These are phyloP conservation scores for Luehdorfia chinensis DNA, from an alignment of 1,140 invertebrate species.

Conservation along the genomic window DNA sequence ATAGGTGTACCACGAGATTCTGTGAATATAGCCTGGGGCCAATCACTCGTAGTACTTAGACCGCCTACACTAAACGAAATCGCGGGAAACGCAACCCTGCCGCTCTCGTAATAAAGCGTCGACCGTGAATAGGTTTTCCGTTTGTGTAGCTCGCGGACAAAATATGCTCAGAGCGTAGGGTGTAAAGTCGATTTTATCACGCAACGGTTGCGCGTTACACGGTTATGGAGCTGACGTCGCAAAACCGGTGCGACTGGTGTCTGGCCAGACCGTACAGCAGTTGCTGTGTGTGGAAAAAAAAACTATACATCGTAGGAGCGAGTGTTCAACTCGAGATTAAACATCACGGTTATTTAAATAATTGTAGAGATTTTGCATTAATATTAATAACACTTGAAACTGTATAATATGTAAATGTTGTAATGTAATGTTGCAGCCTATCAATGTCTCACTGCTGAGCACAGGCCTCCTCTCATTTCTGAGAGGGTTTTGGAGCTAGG, in stretches of 20 bases:
- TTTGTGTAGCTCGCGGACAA: no score
- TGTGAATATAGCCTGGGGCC: constrained; percentile 34
- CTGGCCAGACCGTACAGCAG: constrained; percentile 37
- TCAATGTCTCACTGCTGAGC: no score
- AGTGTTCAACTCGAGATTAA: constrained; percentile 29
- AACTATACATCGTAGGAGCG: constrained; percentile 47
- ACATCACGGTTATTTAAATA: constrained; percentile 8
- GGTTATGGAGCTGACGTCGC: constrained; percentile 7
- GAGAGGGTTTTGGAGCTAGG: no score
- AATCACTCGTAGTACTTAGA: constrained; percentile 20
- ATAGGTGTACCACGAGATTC: constrained; percentile 24
- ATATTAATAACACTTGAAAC: not conserved
- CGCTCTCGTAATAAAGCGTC: no score
- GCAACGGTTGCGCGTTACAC: not conserved
- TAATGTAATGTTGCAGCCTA: no score
- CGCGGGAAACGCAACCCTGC: no score
- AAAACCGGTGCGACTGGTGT: constrained; percentile 59
- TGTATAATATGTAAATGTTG: not conserved
- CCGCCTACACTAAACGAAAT: not conserved
- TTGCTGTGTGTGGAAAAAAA: constrained; percentile 54
- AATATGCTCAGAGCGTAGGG: no score
- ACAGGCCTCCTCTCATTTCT: no score
- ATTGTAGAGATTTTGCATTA: not conserved
- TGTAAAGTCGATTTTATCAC: constrained; percentile 15
- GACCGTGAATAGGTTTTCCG: no score